phyloP scores from a whole-genome alignment of 2,888 invertebrate species.

The Calephelis perditalis region DNA sequence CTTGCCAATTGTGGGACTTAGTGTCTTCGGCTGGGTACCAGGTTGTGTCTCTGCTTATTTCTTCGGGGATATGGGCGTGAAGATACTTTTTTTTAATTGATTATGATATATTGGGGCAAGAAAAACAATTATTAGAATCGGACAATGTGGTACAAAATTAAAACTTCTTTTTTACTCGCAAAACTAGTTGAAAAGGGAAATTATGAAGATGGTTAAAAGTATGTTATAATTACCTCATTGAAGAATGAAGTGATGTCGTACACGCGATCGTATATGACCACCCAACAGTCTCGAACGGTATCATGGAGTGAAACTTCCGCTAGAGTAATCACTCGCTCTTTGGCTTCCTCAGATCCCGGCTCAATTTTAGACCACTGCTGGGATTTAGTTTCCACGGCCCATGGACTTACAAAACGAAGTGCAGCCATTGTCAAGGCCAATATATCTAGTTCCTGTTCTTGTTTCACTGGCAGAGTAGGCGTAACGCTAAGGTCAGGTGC shows the following conservation, averaged over 20 bases:
- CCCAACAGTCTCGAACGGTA: slow-evolving; percentile 86
- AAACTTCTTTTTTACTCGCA: too few species aligned
- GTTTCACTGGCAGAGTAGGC: slow-evolving; percentile 46
- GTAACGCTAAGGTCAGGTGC: slow-evolving; percentile 53
- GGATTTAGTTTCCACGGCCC: slow-evolving; percentile 49
- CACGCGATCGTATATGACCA: slow-evolving; percentile 91
- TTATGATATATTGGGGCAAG: too few species aligned
- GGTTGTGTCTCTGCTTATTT: too few species aligned
- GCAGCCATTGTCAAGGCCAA: slow-evolving; percentile 71
- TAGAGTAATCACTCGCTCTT: slow-evolving; percentile 78
- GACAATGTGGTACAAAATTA: too few species aligned
- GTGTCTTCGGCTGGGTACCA: too few species aligned
- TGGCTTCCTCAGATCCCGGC: slow-evolving; percentile 53
- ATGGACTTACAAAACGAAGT: slow-evolving; percentile 63
- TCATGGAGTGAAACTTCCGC: slow-evolving; percentile 89
- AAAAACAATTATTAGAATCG: too few species aligned
- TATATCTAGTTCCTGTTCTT: slow-evolving; percentile 58
- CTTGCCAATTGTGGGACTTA: too few species aligned
- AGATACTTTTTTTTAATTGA: too few species aligned
- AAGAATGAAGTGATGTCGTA: slow-evolving; percentile 90
- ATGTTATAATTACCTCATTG: slow-evolving; percentile 72
- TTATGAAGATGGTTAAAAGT: not conserved
- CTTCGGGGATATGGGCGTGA: too few species aligned
- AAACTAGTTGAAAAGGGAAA: too few species aligned
- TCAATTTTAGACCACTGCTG: slow-evolving; percentile 44